Percentiles rank a stretch among this genome's conserved stretches.
Conservation (phyloP, 92 coral and sea anemone species). For the Metridium senile region DNA sequence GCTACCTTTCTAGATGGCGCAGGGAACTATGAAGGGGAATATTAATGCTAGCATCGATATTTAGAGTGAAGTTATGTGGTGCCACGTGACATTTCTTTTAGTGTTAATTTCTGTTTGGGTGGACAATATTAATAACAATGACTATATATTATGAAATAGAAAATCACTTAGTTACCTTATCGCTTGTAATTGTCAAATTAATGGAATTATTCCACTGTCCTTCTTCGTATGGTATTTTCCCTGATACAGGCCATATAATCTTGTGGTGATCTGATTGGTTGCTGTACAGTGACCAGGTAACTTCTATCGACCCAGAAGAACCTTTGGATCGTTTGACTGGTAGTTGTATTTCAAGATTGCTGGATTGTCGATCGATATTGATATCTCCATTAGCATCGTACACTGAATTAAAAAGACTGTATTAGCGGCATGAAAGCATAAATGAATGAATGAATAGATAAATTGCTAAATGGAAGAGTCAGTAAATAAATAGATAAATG, state of each 20-base stretch:
- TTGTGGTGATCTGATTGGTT: slow-evolving; percentile 50
- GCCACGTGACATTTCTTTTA: too few relatives aligned
- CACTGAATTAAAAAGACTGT: slow-evolving; percentile 32
- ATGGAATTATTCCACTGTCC: slow-evolving; percentile 88
- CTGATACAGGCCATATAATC: slow-evolving; percentile 74
- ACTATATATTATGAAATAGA: too few relatives aligned
- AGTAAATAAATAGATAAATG: too few relatives aligned
- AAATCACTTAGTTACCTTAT: too few relatives aligned
- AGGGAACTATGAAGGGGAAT: too few relatives aligned
- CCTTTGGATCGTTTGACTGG: slow-evolving; percentile 90
- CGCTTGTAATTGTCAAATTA: slow-evolving; percentile 47
- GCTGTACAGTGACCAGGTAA: slow-evolving; percentile 71
- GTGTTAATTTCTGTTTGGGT: too few relatives aligned
- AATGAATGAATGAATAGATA: neutral
- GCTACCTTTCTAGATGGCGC: too few relatives aligned
- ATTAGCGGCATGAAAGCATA: neutral
- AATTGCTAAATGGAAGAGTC: too few relatives aligned
- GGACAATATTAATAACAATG: too few relatives aligned
- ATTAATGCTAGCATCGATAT: too few relatives aligned
- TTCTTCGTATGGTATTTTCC: slow-evolving; percentile 58
- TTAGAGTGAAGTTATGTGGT: too few relatives aligned
- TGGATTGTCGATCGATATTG: slow-evolving; percentile 50
- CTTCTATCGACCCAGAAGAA: slow-evolving; percentile 75
- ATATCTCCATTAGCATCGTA: slow-evolving; percentile 67
- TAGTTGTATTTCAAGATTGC: slow-evolving; percentile 63